phyloP scores from a whole-genome alignment of 92 coral and sea anemone species.

The Paramuricea clavata region DNA sequence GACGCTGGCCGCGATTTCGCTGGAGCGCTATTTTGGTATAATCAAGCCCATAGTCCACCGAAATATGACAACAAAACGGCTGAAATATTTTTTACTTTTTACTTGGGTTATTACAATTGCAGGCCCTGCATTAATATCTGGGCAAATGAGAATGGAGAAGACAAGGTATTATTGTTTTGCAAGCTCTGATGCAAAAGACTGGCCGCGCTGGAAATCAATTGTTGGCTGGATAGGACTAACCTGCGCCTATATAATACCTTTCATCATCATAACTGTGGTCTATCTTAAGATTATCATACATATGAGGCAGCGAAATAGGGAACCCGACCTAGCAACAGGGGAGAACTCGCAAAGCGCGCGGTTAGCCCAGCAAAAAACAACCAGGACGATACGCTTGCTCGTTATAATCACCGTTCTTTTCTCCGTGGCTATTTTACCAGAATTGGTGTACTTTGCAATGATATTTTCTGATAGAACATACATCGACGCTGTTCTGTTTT shows the following conservation, averaged over 20 bases:
- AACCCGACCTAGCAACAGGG: too few species aligned
- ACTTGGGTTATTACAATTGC: neutral
- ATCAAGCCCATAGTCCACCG: slow-evolving; percentile 1
- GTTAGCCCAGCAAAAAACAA: neutral
- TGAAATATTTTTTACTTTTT: neutral
- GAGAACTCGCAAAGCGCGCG: neutral
- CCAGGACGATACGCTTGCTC: neutral
- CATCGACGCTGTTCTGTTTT: slow-evolving; percentile 7
- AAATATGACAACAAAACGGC: neutral
- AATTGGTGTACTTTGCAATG: slow-evolving; percentile 13
- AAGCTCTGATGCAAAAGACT: neutral
- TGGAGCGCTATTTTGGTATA: neutral
- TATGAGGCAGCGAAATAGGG: too few species aligned
- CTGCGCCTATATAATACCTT: neutral
- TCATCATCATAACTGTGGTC: neutral
- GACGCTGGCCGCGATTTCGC: neutral
- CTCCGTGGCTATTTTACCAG: neutral
- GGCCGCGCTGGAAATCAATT: neutral
- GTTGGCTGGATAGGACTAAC: neutral
- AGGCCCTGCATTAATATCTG: neutral
- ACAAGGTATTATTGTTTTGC: neutral
- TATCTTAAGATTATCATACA: neutral
- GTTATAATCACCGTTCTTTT: neutral
- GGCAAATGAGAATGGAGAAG: neutral
- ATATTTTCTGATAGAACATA: slow-evolving; percentile 1